phyloP scores from a whole-genome alignment of 2,797 vertebrate species.

The Delichon dasypus region DNA sequence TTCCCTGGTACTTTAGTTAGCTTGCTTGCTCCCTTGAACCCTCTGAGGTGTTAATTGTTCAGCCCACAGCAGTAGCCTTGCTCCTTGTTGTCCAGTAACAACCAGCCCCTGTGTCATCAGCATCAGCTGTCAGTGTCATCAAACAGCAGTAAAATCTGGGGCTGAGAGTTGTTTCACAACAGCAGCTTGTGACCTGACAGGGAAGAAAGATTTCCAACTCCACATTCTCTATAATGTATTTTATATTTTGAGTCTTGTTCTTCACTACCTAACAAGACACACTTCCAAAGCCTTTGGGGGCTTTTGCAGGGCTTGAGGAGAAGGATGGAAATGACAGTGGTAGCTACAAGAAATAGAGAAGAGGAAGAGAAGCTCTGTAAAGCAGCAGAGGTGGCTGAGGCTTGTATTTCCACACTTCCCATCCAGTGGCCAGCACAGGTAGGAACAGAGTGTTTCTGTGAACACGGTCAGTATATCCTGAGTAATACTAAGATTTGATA shows the following conservation, averaged over 20 bases:
- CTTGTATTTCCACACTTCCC: background rate
- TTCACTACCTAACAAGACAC: background rate
- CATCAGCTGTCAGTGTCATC: background rate
- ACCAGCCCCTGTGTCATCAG: background rate
- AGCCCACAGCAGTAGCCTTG: background rate
- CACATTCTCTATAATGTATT: background rate
- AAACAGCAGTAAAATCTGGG: background rate
- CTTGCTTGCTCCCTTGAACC: background rate
- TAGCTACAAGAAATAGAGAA: background rate
- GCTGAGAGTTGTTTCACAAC: background rate
- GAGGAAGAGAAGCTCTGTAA: background rate
- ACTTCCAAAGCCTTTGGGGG: background rate
- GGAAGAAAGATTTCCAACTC: background rate
- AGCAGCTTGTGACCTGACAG: background rate
- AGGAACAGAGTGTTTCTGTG: background rate
- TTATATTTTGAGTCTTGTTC: background rate
- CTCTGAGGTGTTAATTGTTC: background rate
- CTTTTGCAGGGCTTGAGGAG: background rate
- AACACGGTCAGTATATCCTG: background rate
- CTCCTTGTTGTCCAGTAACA: background rate
- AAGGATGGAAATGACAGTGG: background rate
- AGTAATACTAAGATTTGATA: background rate
- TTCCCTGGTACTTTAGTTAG: background rate
- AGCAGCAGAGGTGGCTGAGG: background rate
- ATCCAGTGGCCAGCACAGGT: background rate